Base-by-base conservation (phyloP, 2,113 vertebrate genomes). In the Thunnus maccoyii region DNA sequence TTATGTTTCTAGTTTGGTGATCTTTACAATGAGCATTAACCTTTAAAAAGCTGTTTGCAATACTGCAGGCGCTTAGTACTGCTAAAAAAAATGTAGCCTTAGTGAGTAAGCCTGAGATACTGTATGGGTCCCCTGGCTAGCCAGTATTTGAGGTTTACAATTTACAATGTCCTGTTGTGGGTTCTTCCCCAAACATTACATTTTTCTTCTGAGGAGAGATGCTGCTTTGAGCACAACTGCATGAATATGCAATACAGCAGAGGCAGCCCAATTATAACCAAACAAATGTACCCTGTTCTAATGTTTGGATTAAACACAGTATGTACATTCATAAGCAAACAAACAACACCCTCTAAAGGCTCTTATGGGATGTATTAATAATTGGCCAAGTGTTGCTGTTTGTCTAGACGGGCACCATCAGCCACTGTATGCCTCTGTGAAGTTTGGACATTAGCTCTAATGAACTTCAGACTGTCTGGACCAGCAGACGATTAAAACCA, bases 361-460 rank as follows among this genome's bases (percentile, higher is more conserved):
- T 63, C 60, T 85, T 30, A 60, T 72, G 55, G 70, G 60, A 64
- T 51, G 66, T 62, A 52, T 83, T 86, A 66, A 78, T 80, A 81
- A 85, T 52, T 70, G 68, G 67, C 41, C 76, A 54, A 80, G 78
- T 66, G 50, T 61, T 78, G 78, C 46, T 32, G 36, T 83, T 64
- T 84, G 77, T 85, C 36, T 60, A 63, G 70, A 76, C 41, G 18
- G 30, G 44, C 46, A 65, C 66, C 76, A 62, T 83, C 76, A 81
- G 71, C 75, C 54, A n/a, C 65, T 78, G 69, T 51, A 18, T 63
- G 76, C 44, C 56, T 81, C 15, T 66, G 20, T 82, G 72, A 88
- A 83, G 84, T 80, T 82, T 78, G 77, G 90, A 87, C 86, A 86
- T 90, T 80, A 80, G 86, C 76, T 69, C 48, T 89, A 92, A 93